Conservation (phyloP, 1,140 invertebrate species). For the Halictus rubicundus region DNA sequence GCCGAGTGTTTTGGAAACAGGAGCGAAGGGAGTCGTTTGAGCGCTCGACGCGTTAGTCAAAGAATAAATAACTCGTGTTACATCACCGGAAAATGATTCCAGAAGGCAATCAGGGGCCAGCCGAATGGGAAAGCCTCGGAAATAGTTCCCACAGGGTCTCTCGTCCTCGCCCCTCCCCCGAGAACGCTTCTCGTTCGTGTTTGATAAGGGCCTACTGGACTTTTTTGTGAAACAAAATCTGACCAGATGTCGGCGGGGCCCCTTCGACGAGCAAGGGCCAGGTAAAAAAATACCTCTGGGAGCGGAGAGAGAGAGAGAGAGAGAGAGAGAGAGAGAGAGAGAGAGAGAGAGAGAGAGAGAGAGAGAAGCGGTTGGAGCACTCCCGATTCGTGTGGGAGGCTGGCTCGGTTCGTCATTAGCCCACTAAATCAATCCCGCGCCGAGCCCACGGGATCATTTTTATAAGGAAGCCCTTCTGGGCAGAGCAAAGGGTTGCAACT, state of each 20-base stretch:
- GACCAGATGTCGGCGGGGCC: constrained; percentile 74
- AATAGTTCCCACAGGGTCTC: constrained; percentile 61
- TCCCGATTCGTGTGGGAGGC: constrained; percentile 67
- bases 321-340: too few species aligned
- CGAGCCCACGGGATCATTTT: constrained; percentile 49
- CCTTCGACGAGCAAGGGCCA: constrained; percentile 39
- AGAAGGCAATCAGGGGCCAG: constrained; percentile 40
- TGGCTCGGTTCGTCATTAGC: constrained; percentile 70
- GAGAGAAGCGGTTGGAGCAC: neutral
- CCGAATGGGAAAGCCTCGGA: constrained; percentile 33
- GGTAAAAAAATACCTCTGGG: constrained; percentile 71
- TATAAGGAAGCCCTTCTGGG: constrained; percentile 36
- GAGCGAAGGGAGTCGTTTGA: neutral
- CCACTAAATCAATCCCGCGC: constrained; percentile 71
- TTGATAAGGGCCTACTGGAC: constrained; percentile 73
- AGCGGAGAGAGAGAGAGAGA: neutral
- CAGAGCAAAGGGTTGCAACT: constrained; percentile 35
- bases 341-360: too few species aligned
- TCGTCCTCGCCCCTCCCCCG: constrained; percentile 2
- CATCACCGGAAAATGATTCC: constrained; percentile 42
- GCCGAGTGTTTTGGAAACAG: too few species aligned
- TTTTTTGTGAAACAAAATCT: constrained; percentile 78
- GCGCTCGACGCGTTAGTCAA: neutral
- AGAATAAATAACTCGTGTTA: constrained; percentile 23
- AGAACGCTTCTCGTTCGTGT: constrained; percentile 52